Percentiles rank a stretch among this genome's conserved stretches.
phyloP scores from a whole-genome alignment of 2,888 invertebrate genomes.

The Drosophila emarginata region DNA sequence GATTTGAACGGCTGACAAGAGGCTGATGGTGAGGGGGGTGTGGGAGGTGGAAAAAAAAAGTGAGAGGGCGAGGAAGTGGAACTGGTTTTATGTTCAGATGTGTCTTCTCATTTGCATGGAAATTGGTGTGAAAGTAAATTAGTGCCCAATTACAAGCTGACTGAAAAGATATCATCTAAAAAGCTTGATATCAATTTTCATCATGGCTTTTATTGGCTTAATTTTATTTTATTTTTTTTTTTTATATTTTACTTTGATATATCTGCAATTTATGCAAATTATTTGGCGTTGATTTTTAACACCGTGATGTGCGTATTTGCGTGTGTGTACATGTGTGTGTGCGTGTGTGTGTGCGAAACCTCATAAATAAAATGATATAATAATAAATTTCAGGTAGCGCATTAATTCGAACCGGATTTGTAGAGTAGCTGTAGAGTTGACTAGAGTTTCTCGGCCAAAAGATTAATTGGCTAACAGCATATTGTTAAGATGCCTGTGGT shows the following conservation, averaged over 20 bases:
- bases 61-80: slow-evolving; percentile 2
- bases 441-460: slow-evolving; percentile 35
- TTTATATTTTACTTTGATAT: slow-evolving; percentile 64
- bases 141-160: slow-evolving; percentile 43
- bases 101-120: slow-evolving; percentile 63
- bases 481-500: slow-evolving; percentile 51
- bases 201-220: slow-evolving; percentile 14
- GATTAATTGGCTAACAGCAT: slow-evolving; percentile 62
- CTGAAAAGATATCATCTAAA: slow-evolving; percentile 26
- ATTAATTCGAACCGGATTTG: slow-evolving; percentile 61
- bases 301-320: slow-evolving; percentile 27
- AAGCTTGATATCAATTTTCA: slow-evolving; percentile 22
- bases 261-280: slow-evolving; percentile 71
- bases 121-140: slow-evolving; percentile 47
- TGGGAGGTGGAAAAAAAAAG: background rate
- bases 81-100: slow-evolving; percentile 13
- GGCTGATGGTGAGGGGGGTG: no score
- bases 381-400: slow-evolving; percentile 38
- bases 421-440: slow-evolving; percentile 9
- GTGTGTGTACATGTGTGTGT: background rate
- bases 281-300: slow-evolving; percentile 58
- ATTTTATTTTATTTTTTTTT: slow-evolving; percentile 30
- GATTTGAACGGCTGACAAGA: slow-evolving; percentile 25
- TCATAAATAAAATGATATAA: slow-evolving; percentile 60
- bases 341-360: slow-evolving; percentile 58